Conservation (phyloP, 2,888 invertebrate species). For the Noctuana brunneofusca region DNA sequence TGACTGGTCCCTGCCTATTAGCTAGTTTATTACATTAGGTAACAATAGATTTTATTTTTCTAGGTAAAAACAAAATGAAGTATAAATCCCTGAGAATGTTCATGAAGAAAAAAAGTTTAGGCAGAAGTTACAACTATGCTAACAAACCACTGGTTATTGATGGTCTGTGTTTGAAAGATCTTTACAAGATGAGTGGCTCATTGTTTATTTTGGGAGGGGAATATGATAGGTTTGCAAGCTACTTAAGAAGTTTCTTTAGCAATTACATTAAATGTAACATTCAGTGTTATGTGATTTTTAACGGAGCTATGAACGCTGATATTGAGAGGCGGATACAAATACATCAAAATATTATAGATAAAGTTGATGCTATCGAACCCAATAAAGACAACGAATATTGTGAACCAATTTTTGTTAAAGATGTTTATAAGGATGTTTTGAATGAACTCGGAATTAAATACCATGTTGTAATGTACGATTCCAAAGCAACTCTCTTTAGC, state of each 20-base stretch:
- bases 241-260: slow-evolving; percentile 33
- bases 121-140: slow-evolving; percentile 19
- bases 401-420: slow-evolving; percentile 41
- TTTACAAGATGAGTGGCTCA: slow-evolving; percentile 45
- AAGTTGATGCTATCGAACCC: slow-evolving; percentile 32
- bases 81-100: slow-evolving; percentile 34
- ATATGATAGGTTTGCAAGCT: slow-evolving; percentile 36
- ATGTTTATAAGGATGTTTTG: slow-evolving; percentile 44
- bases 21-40: too few species aligned
- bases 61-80: slow-evolving; percentile 36
- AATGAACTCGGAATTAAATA: slow-evolving; percentile 45
- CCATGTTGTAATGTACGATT: slow-evolving; percentile 45
- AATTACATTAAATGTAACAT: slow-evolving; percentile 36
- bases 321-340: slow-evolving; percentile 37
- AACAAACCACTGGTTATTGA: slow-evolving; percentile 40
- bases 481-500: slow-evolving; percentile 42
- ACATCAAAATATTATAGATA: slow-evolving; percentile 40
- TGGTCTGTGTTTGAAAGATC: slow-evolving; percentile 38
- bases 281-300: slow-evolving; percentile 40
- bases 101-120: slow-evolving; percentile 29
- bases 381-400: slow-evolving; percentile 37
- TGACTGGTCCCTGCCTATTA: too few species aligned
- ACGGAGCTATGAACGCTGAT: slow-evolving; percentile 39
- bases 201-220: slow-evolving; percentile 45
- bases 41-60: too few species aligned